A percentile compares a stretch with the other conserved stretches of the same genome.
Evolutionary conservation across 2,888 invertebrate species (phyloP).

Genomic region (Leptopilina drosophilae): DNA sequence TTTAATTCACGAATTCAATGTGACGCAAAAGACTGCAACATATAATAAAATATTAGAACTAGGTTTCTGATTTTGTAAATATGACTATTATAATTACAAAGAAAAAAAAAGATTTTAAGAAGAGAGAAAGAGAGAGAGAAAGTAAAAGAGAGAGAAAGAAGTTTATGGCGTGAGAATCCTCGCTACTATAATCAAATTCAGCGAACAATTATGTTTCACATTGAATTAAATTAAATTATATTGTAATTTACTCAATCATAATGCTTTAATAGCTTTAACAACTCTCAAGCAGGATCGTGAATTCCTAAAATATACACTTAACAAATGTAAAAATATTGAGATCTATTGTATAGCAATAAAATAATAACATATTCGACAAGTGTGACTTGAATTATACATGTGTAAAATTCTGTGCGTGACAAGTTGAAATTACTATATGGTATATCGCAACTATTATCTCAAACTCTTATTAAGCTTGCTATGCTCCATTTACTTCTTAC

Average conservation of each 20-base stretch:
- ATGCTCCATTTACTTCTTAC: slow-evolving; percentile 37
- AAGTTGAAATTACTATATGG: slow-evolving; percentile 36
- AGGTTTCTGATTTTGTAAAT: slow-evolving; percentile 60
- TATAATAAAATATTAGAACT: slow-evolving; percentile 51
- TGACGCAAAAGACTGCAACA: slow-evolving; percentile 63
- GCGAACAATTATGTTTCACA: slow-evolving; percentile 55
- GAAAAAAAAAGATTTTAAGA: slow-evolving; percentile 38
- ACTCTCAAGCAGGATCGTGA: slow-evolving; percentile 55
- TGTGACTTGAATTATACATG: slow-evolving; percentile 46
- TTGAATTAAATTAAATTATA: slow-evolving; percentile 51
- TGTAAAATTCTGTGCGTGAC: slow-evolving; percentile 40
- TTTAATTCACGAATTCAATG: slow-evolving; percentile 58
- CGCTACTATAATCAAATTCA: slow-evolving; percentile 55
- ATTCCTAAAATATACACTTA: slow-evolving; percentile 60
- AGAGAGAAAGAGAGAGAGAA: slow-evolving; percentile 22
- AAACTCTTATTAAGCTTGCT: slow-evolving; percentile 40
- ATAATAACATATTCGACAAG: slow-evolving; percentile 59
- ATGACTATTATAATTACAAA: slow-evolving; percentile 50
- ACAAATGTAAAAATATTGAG: slow-evolving; percentile 60
- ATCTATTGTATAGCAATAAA: slow-evolving; percentile 64
- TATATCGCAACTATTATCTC: slow-evolving; percentile 38
- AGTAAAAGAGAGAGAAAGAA: slow-evolving; percentile 12
- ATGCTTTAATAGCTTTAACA: slow-evolving; percentile 57
- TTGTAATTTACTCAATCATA: slow-evolving; percentile 60
- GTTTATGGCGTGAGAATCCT: slow-evolving; percentile 47